These are phyloP conservation scores for Phengaris arion DNA, from an alignment of 2,888 invertebrate genomes.

Conservation along the genomic window DNA sequence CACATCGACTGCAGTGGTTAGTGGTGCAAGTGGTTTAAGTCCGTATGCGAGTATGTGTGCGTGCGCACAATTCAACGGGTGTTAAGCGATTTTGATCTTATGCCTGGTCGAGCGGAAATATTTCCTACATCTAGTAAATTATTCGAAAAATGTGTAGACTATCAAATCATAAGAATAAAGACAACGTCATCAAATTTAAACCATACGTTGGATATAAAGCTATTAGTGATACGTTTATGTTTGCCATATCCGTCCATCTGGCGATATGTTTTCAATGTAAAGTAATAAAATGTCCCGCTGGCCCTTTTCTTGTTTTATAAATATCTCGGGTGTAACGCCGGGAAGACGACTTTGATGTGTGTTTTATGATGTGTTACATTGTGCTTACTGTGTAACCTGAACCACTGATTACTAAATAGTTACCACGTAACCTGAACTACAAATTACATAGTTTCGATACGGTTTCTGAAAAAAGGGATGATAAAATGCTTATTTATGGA, in stretches of 20 bases:
- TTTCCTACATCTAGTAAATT: not conserved
- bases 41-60: no score
- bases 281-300: conserved; percentile 25
- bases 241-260: conserved; percentile 23
- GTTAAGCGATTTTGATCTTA: no score
- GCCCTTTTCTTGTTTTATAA: conserved; percentile 15
- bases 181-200: not conserved
- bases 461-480: not conserved
- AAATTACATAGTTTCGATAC: not conserved
- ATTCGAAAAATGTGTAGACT: not conserved
- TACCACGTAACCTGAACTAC: not conserved
- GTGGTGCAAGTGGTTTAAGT: no score
- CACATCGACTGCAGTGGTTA: no score
- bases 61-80: no score
- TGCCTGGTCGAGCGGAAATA: not conserved
- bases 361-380: conserved; percentile 3
- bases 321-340: conserved; percentile 5
- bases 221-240: conserved; percentile 23
- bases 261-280: conserved; percentile 24
- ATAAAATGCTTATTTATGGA: not conserved
- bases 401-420: not conserved
- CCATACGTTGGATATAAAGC: conserved; percentile 14
- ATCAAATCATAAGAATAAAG: not conserved
- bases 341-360: conserved; percentile 6
- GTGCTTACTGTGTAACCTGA: conserved; percentile 1